Conservation (phyloP, 2,113 vertebrate species). For the Podocnemis expansa region DNA sequence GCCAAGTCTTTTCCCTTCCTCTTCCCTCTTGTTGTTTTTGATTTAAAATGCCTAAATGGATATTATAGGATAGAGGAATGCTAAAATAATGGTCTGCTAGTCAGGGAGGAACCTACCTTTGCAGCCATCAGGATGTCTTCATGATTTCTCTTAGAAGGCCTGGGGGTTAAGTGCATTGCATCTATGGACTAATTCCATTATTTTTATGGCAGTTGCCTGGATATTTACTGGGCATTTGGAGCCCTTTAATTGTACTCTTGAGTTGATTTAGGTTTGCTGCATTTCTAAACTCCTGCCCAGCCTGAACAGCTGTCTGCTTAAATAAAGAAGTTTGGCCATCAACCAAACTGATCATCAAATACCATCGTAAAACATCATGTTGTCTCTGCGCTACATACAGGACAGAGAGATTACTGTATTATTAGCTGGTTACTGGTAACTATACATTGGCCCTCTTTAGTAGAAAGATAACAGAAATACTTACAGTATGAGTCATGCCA, state of each 20-base stretch:
- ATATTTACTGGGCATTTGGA: neutral
- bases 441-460: neutral
- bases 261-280: neutral
- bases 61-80: conserved; percentile 20
- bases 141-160: neutral
- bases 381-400: neutral
- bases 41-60: neutral
- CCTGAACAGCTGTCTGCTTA: neutral
- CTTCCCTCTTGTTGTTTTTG: neutral
- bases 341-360: neutral
- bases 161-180: neutral
- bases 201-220: neutral
- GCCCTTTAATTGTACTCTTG: neutral
- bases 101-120: neutral
- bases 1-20: neutral
- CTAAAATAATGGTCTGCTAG: conserved; percentile 20
- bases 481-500: too few relatives aligned
- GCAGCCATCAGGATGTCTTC: neutral
- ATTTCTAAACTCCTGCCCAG: conserved; percentile 39
- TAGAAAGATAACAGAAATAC: neutral
- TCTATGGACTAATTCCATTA: conserved; percentile 20
- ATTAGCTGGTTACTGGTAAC: neutral
- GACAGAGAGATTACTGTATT: neutral
- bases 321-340: neutral
- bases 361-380: neutral